Evolutionary conservation across 2,113 vertebrate species (phyloP).

Genomic region (Ceratotherium simum): DNA sequence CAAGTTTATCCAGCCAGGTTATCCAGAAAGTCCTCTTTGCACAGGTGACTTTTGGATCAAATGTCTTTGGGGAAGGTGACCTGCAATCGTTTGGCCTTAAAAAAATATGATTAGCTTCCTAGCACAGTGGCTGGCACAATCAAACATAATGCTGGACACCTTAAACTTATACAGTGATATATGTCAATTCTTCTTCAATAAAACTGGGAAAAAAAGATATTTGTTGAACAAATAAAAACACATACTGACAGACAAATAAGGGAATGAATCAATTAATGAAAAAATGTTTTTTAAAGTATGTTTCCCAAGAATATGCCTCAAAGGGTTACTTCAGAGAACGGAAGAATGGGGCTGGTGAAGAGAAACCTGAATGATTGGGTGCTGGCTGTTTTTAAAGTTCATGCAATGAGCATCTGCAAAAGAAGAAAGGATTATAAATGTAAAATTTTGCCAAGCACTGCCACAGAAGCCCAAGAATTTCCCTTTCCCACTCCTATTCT

Average conservation of each 20-base stretch:
- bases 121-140: not conserved
- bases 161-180: not conserved
- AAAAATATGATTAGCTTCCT: not conserved
- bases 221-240: not conserved
- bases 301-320: not conserved
- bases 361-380: accelerated
- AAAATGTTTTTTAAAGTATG: not conserved
- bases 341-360: not conserved
- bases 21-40: not conserved
- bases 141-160: not conserved
- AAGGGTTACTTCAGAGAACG: not conserved
- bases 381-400: not conserved
- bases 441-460: not conserved
- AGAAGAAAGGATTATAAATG: not conserved
- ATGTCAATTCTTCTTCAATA: not conserved
- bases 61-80: not conserved
- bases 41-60: not conserved
- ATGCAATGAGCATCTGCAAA: not conserved
- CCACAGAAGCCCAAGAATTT: not conserved
- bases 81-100: not conserved
- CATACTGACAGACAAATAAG: not conserved
- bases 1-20: not conserved
- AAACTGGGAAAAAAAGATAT: not conserved
- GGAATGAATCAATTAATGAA: not conserved
- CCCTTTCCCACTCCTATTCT: not conserved